Evolutionary conservation across 2,888 invertebrate genomes (phyloP).

Genomic region (Cyrtodaria siliqua): DNA sequence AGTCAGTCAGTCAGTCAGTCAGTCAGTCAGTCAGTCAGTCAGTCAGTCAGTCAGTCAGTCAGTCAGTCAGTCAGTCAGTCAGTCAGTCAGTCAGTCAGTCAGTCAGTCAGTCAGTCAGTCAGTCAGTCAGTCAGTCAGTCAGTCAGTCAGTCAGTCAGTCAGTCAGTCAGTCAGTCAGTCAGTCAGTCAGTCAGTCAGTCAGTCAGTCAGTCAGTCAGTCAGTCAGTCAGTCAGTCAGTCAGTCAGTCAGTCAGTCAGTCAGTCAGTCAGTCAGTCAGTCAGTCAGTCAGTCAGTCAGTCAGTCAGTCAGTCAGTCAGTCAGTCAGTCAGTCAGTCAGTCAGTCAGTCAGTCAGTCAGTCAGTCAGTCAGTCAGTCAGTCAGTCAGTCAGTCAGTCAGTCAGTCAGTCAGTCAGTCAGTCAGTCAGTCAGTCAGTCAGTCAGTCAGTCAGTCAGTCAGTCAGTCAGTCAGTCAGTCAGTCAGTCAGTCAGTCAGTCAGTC

Average conservation of each 20-base stretch:
- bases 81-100: no score
- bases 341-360: constrained; percentile 31
- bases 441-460: constrained; percentile 36
- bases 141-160: no score
- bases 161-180: no score
- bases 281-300: constrained; percentile 37
- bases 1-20: no score
- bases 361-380: constrained; percentile 20
- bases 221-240: constrained; percentile 27
- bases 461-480: constrained; percentile 32
- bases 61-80: no score
- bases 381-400: constrained; percentile 26
- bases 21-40: no score
- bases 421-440: constrained; percentile 36
- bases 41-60: no score
- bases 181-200: constrained; percentile 34
- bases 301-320: constrained; percentile 33
- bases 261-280: constrained; percentile 35
- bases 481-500: constrained; percentile 37
- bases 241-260: constrained; percentile 23
- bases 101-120: no score
- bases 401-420: constrained; percentile 32
- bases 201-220: constrained; percentile 31
- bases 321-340: constrained; percentile 37
- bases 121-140: no score